Base-by-base conservation (phyloP, 2,113 vertebrate genomes). In the Sphyrna mokarran region DNA sequence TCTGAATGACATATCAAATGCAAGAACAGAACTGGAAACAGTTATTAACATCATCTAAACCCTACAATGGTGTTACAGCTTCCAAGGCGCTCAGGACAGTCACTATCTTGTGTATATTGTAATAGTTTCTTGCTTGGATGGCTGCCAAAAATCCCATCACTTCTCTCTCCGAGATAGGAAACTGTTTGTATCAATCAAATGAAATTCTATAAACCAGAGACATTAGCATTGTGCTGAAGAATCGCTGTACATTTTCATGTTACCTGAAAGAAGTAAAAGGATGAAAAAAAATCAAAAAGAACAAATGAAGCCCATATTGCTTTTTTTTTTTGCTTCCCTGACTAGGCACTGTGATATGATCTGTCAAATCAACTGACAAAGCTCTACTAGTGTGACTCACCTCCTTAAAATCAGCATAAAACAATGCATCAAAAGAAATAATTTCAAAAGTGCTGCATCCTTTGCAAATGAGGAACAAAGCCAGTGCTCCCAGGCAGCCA, bases 201-300 rank as follows among this genome's bases (percentile, higher is more conserved):
- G 68, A 95, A 69, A 95, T 70, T 95, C 70, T 72, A 72, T 72
- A 72, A 69, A 33, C 93, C 16, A 13, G 37, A 43, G 93, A 48
- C 68, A 54, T 68, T 23, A 48, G 93, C 93, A 48, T 13, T 43
- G 93, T 69, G 68, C 37, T 94, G 93, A 70, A 26, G 23, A 72
- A 43, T 95, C 14, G 10, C 18, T 70, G 37, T 43, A 23, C 40
- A 70, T 69, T 94, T 40, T 69, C 61, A 69, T 26, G n/a, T 26
- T 94, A 94, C 69, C 93, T 40, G 22, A 70, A 70, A n/a, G n/a
- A 94, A 94, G 68, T 63, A 68, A 94, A 68, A 70, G n/a, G 22
- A 94, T 13, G 91, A 23, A 33, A 29, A 33, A 29, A 90, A 33
- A 89, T 23, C 9, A 11, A 69, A 43, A 94, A 94, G 68, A 72